Evolutionary conservation across 2,888 invertebrate genomes (phyloP), one percentile per base, ranked within the genome.

Genomic region (Bimastos eiseni): DNA sequence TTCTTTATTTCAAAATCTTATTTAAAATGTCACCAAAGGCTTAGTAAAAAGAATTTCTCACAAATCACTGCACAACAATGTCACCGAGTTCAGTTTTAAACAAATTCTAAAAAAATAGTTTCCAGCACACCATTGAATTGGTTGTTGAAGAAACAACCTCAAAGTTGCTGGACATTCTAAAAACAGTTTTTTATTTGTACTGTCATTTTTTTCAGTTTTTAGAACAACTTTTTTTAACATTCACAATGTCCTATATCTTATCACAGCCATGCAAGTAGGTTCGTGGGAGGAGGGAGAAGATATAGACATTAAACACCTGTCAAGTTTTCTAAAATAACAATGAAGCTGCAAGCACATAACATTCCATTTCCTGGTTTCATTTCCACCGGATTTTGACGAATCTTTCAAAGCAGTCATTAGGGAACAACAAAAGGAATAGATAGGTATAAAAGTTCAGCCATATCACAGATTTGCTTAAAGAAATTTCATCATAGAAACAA

Each of bases 401-500:
- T n/a, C 70, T 70, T 13, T n/a, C 70, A 70, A 55, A 24, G 49
- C n/a, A 30, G 70, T 30, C n/a, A n/a, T 11, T 11, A 70, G n/a
- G 30, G 70, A n/a, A 70, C 11, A 70, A 70, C 30, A 70, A 70
- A n/a, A 70, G n/a, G 70, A n/a, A 30, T n/a, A 5, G n/a, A 70
- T 70, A 30, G 24, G 70, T 70, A 70, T 70, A 70, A 70, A 70
- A 30, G 70, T 70, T 70, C 30, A 17, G n/a, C 8, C n/a, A 70
- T 86, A 86, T 86, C 86, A 86, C 86, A 86, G 86, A 86, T 86
- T 86, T 86, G 86, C 86, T 86, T 34, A 1, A 86, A 86, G n/a
- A 86, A 86, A 70, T 70, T 70, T 70, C n/a, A 70, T 55, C 30
- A 55, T 30, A n/a, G 1, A n/a, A n/a, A 70, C 30, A 70, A 30